Evolutionary conservation across 2,797 vertebrate genomes (phyloP).

Genomic region (Lophotriccus pileatus): DNA sequence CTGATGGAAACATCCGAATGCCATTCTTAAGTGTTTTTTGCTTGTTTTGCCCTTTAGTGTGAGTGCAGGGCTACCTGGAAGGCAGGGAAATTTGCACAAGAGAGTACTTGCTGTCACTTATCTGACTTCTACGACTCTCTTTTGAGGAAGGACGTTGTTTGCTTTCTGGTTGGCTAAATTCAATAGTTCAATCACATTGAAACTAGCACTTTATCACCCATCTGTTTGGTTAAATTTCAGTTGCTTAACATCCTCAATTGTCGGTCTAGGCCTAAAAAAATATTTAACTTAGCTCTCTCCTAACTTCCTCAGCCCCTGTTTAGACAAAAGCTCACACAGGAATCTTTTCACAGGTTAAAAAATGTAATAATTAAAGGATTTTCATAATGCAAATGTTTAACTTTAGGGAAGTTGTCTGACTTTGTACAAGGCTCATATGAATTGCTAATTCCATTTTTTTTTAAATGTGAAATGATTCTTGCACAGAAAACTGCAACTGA

Average conservation of each 20-base stretch:
- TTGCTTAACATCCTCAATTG: constrained; percentile 56
- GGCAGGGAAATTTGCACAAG: constrained; percentile 65
- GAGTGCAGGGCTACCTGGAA: constrained; percentile 40
- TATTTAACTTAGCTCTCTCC: constrained; percentile 28
- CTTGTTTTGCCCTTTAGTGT: constrained; percentile 63
- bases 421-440: neutral
- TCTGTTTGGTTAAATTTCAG: constrained; percentile 66
- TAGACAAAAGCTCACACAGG: constrained; percentile 21
- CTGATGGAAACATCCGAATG: constrained; percentile 65
- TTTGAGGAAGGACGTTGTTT: constrained; percentile 63
- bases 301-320: neutral
- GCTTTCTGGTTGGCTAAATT: constrained; percentile 55
- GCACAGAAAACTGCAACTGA: neutral
- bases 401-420: neutral
- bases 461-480: neutral
- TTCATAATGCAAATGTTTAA: neutral
- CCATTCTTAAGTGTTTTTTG: constrained; percentile 69
- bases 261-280: constrained; percentile 31
- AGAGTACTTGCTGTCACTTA: constrained; percentile 60
- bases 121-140: constrained; percentile 49
- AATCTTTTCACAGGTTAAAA: neutral
- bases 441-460: neutral
- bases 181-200: constrained; percentile 49
- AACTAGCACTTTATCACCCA: constrained; percentile 61
- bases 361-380: neutral